Evolutionary conservation across 2,113 vertebrate species (phyloP).

Genomic region (Thermophis baileyi): DNA sequence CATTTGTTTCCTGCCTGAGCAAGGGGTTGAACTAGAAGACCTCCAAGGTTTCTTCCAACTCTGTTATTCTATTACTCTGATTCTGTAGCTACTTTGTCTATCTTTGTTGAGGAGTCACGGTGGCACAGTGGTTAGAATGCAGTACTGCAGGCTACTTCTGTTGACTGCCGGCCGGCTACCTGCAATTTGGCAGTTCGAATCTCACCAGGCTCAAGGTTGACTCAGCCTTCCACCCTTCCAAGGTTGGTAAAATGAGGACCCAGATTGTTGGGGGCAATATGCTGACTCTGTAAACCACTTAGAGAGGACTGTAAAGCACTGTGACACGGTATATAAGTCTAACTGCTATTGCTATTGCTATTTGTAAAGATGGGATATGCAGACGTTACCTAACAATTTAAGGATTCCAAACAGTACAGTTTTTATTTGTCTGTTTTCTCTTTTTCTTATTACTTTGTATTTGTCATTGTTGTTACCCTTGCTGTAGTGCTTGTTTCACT

Average conservation of each 20-base stretch:
- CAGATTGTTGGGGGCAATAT: too few species aligned
- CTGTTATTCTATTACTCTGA: background rate
- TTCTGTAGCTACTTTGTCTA: background rate
- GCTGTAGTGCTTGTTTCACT: background rate
- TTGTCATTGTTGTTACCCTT: background rate
- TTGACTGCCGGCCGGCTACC: too few species aligned
- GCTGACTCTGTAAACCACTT: too few species aligned
- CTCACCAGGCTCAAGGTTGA: too few species aligned
- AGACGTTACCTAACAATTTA: background rate
- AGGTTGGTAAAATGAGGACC: too few species aligned
- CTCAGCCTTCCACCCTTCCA: too few species aligned
- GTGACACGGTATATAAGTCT: too few species aligned
- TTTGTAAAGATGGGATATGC: background rate
- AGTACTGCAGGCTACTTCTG: too few species aligned
- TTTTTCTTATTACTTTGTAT: background rate
- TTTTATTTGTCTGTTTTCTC: background rate
- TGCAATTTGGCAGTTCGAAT: too few species aligned
- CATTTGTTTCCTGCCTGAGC: background rate
- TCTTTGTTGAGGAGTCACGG: background rate
- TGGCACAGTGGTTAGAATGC: too few species aligned
- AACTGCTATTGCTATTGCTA: too few species aligned
- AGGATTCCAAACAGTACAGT: background rate
- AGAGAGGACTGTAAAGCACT: too few species aligned
- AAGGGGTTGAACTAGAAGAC: background rate
- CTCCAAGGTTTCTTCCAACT: background rate